Evolutionary conservation across 2,888 invertebrate species (phyloP), one percentile per base, ranked within the genome.

Genomic region (Lepidochrysops patricia): DNA sequence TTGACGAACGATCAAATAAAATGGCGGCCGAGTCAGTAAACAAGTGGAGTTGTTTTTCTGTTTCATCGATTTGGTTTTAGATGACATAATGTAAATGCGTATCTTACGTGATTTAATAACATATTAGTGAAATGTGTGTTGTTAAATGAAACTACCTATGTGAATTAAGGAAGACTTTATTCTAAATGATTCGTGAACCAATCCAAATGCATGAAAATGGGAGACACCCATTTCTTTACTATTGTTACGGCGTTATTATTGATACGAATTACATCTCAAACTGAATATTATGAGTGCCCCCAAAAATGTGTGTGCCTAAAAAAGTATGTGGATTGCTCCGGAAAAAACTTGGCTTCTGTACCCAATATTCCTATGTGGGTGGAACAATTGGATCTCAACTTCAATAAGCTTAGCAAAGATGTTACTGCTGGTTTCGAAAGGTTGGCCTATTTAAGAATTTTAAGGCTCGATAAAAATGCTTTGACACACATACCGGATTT

Each of bases 351-450:
- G 73, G 90, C 90, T 68, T 89, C 90, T 71, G 91, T 95, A 79
- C 95, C 96, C 68, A 89, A 92, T 83, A 90, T 96, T 78, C 95
- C 95, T 63, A 88, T 89, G 84, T 95, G 95, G 94, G 93, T 94
- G 79, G 91, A 92, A 85, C 91, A 91, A 75, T 90, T 96, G 93
- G 95, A 92, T 93, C 78, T 90, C 70, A 86, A 87, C 70, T 77
- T 77, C 70, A 89, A 89, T 74, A 84, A 77, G 76, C 76, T 90
- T 70, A 82, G 74, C 70, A 84, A 84, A 73, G 79, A 80, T 71
- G 76, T 78, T 63, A 80, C 78, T 59, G 75, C 79, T 61, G 77
- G 73, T 66, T 83, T 89, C 60, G 77, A 82, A 61, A 76, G 79
- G 64, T 71, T 88, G 63, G 60, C 71, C 32, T 77, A 77, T 65